Conservation (phyloP, 2,113 vertebrate species). For the Lasiurus borealis region DNA sequence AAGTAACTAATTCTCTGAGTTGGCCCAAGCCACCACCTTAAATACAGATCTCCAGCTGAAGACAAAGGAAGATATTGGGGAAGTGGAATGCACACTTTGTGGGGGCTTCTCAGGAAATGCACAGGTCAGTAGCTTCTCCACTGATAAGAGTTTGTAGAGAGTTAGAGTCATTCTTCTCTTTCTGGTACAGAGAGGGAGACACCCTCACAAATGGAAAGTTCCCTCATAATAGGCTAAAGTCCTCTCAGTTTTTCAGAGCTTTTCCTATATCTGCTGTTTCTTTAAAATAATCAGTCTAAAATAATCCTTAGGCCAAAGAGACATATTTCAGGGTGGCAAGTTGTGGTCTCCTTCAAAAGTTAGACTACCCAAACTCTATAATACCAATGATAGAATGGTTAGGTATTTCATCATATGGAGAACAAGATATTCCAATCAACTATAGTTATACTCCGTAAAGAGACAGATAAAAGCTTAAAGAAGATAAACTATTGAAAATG, state of each 20-base stretch:
- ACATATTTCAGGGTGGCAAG: background rate
- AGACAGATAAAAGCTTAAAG: background rate
- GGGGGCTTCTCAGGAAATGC: background rate
- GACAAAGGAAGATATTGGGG: background rate
- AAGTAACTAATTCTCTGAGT: background rate
- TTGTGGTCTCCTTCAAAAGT: background rate
- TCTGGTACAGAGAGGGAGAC: background rate
- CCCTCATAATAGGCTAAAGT: background rate
- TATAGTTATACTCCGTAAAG: background rate
- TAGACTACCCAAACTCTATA: background rate
- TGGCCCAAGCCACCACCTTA: background rate
- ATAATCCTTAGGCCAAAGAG: background rate
- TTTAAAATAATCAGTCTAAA: slow-evolving; percentile 14
- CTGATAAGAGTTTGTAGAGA: background rate
- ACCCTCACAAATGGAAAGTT: background rate
- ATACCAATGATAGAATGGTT: background rate
- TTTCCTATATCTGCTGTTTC: background rate
- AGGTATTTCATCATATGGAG: background rate
- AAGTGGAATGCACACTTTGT: no score
- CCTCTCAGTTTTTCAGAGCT: background rate
- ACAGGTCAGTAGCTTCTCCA: background rate
- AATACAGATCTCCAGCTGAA: background rate
- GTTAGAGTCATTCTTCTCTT: background rate
- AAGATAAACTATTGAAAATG: background rate
- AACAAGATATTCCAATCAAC: background rate